Conservation (phyloP, 2,797 vertebrate genomes). For the Helarctos malayanus region DNA sequence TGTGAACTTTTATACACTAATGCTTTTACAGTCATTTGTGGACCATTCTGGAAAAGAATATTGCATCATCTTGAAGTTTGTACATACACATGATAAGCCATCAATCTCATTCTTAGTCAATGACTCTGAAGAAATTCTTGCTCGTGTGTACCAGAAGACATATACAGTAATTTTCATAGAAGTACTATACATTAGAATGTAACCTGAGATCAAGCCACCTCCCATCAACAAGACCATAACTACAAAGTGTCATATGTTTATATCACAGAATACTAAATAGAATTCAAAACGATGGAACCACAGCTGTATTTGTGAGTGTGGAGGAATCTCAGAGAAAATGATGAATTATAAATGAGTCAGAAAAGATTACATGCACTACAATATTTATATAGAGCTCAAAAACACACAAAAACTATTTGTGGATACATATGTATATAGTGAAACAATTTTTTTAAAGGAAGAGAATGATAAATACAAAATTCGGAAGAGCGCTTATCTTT, state of each 20-base stretch:
- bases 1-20: not conserved
- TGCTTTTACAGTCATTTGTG: not conserved
- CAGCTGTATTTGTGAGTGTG: not conserved
- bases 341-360: constrained; percentile 28
- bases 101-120: not conserved
- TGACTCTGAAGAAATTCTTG: constrained; percentile 39
- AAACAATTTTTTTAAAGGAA: constrained; percentile 25
- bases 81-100: not conserved
- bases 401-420: not conserved
- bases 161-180: not conserved
- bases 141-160: not conserved
- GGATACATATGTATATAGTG: not conserved
- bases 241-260: not conserved
- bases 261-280: not conserved
- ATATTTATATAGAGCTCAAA: not conserved
- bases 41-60: not conserved
- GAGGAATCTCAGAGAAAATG: not conserved
- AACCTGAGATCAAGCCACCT: not conserved
- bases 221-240: not conserved
- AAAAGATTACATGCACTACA: not conserved
- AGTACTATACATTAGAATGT: not conserved
- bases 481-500: constrained; percentile 1
- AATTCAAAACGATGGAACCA: not conserved
- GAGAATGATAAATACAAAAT: not conserved
- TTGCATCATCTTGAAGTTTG: not conserved